Percentiles rank a stretch among this genome's conserved stretches.
Conservation (phyloP, 2,113 vertebrate species). For the Anarhynchus alexandrinus region DNA sequence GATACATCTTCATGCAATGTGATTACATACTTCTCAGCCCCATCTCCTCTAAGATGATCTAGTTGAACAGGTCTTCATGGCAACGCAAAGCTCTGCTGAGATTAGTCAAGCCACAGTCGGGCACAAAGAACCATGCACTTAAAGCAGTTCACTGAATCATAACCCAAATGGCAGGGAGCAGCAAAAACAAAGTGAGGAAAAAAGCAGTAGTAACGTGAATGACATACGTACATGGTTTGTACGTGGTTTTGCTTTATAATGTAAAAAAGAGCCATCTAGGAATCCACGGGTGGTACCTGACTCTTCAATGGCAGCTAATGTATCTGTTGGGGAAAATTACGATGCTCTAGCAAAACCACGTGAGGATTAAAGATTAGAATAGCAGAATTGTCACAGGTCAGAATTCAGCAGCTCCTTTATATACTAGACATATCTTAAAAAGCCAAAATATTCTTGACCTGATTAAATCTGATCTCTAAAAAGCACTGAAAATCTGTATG, state of each 20-base stretch:
- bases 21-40: neutral
- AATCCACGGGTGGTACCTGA: neutral
- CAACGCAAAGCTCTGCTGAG: neutral
- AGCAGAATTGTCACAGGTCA: neutral
- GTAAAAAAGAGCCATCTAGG: neutral
- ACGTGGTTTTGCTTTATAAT: neutral
- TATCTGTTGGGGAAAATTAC: neutral
- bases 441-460: neutral
- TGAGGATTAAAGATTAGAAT: neutral
- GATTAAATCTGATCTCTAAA: neutral
- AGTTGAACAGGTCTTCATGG: neutral
- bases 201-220: neutral
- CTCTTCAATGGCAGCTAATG: neutral
- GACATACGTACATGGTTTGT: neutral
- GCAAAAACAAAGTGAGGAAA: neutral
- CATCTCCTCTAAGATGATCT: neutral
- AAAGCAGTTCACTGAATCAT: neutral
- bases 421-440: neutral
- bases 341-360: neutral
- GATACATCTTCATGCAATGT: neutral
- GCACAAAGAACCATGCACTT: neutral
- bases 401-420: neutral
- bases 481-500: neutral
- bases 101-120: neutral
- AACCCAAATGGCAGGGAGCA: neutral